Conservation (phyloP, 2,888 invertebrate genomes). For the Cheilosia urbana region DNA sequence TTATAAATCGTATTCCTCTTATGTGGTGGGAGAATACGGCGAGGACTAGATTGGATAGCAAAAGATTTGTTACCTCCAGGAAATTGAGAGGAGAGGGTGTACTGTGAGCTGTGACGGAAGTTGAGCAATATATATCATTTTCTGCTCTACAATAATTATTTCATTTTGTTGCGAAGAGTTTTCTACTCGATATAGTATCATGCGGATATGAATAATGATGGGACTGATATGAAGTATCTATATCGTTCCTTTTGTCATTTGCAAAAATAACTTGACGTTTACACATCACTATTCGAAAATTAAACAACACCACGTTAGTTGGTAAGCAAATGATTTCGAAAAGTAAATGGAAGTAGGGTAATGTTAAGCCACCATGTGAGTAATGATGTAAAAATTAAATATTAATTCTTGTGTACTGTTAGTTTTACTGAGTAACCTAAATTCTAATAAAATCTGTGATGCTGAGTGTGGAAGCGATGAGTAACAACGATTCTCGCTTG, state of each 20-base stretch:
- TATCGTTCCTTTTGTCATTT: conserved; percentile 5
- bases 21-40: not conserved
- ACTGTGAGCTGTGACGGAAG: conserved; percentile 35
- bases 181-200: conserved; percentile 16
- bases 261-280: conserved; percentile 18
- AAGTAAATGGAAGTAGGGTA: too few relatives aligned
- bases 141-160: conserved; percentile 39
- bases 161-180: conserved; percentile 22
- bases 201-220: conserved; percentile 36
- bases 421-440: too few relatives aligned
- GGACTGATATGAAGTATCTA: not conserved
- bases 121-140: conserved; percentile 50
- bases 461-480: too few relatives aligned
- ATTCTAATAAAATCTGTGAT: too few relatives aligned
- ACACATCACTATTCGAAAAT: conserved; percentile 2
- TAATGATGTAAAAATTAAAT: too few relatives aligned
- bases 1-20: conserved; percentile 39
- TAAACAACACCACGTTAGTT: too few relatives aligned
- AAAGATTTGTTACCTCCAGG: conserved; percentile 36
- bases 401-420: too few relatives aligned
- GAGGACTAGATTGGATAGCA: conserved; percentile 22
- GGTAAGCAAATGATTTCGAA: too few relatives aligned
- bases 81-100: not conserved
- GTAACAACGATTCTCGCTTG: too few relatives aligned
- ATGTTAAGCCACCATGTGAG: too few relatives aligned